These are phyloP conservation scores for Pentamera pediparva DNA, from an alignment of 53 echinoderm and acorn worm species.

Conservation along the genomic window DNA sequence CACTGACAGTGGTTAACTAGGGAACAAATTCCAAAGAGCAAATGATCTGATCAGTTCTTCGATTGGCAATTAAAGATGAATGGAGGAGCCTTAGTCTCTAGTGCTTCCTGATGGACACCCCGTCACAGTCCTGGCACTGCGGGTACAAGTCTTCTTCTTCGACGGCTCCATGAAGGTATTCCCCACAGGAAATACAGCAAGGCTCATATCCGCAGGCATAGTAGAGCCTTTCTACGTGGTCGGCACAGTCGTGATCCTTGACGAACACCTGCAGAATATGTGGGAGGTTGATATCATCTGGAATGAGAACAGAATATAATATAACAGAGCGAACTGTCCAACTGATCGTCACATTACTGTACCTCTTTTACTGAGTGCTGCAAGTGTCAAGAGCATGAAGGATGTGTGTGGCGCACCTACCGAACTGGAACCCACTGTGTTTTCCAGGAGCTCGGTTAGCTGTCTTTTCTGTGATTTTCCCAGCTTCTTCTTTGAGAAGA, in stretches of 20 bases:
- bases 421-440: conserved; percentile 12
- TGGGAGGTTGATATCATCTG: conserved; percentile 18
- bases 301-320: too few relatives aligned
- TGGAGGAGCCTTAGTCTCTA: too few relatives aligned
- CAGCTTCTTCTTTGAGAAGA: conserved; percentile 10
- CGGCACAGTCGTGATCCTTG: conserved; percentile 17
- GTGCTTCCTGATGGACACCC: neutral
- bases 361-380: too few relatives aligned
- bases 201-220: conserved; percentile 23
- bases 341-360: too few relatives aligned
- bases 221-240: conserved; percentile 15
- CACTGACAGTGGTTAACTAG: too few relatives aligned
- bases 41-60: too few relatives aligned
- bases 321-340: too few relatives aligned
- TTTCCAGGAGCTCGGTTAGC: neutral
- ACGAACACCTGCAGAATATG: neutral
- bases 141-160: neutral
- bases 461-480: neutral
- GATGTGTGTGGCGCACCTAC: too few relatives aligned
- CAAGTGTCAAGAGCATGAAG: too few relatives aligned
- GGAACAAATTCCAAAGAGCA: too few relatives aligned
- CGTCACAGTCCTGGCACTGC: neutral
- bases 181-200: conserved; percentile 6
- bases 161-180: neutral
- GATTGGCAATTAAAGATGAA: too few relatives aligned